Conservation (phyloP, 2,113 vertebrate species). For the Xenopus laevis region DNA sequence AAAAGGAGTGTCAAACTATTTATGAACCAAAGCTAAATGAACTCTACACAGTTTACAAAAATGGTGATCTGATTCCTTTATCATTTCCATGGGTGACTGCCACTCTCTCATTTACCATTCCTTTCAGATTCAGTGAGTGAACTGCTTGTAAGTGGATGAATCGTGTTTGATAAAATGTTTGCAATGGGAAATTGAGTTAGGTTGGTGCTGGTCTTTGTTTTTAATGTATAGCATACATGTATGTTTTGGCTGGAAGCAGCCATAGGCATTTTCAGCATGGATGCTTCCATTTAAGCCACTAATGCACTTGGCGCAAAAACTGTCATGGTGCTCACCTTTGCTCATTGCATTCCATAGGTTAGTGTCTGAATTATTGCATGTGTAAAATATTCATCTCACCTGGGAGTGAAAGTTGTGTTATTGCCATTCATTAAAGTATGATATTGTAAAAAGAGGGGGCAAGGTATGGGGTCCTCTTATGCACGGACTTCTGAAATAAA, state of each 20-base stretch:
- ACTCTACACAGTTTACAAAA: not conserved
- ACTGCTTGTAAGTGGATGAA: too few species aligned
- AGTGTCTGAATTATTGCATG: not conserved
- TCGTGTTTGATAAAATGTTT: not conserved
- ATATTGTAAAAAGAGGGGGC: not conserved
- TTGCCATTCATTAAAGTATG: constrained; percentile 1
- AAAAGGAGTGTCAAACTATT: not conserved
- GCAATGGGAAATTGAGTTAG: not conserved
- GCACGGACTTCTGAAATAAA: constrained; percentile 41
- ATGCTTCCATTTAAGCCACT: not conserved
- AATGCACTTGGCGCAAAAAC: too few species aligned
- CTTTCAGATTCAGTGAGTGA: too few species aligned
- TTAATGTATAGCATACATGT: not conserved
- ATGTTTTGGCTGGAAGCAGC: not conserved
- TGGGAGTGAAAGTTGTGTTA: not conserved
- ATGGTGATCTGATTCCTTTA: not conserved
- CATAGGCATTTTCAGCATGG: not conserved
- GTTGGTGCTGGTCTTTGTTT: not conserved
- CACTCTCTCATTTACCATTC: not conserved
- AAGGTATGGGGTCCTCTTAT: constrained; percentile 4
- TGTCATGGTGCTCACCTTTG: not conserved
- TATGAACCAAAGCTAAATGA: not conserved
- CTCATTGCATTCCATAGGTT: not conserved
- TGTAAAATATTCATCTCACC: constrained; percentile 12
- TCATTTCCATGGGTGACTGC: not conserved